These are phyloP conservation scores for Phocides pigmalion DNA, from an alignment of 1,140 invertebrate genomes.

Conservation along the genomic window DNA sequence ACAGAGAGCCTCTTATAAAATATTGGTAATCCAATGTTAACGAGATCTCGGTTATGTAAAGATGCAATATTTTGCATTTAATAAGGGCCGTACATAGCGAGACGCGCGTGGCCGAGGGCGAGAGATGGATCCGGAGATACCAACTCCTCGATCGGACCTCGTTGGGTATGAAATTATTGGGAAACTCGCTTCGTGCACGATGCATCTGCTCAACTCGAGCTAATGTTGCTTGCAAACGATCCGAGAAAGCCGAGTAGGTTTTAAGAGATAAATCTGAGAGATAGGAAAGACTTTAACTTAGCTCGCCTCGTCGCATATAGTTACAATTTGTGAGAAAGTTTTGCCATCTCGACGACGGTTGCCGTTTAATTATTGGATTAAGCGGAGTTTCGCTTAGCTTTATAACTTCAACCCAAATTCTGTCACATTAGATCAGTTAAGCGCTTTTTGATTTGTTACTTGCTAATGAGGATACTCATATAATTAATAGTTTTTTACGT, in stretches of 20 bases:
- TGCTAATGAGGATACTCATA: not conserved
- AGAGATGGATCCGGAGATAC: constrained; percentile 66
- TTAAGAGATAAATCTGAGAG: constrained; percentile 72
- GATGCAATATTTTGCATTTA: constrained; percentile 79
- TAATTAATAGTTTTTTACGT: too few species aligned
- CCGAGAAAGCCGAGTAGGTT: constrained; percentile 65
- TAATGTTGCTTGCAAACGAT: constrained; percentile 68
- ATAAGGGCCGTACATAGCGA: constrained; percentile 66
- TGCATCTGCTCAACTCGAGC: constrained; percentile 66
- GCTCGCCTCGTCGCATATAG: constrained; percentile 53
- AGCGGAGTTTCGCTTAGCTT: constrained; percentile 14
- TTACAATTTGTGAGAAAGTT: constrained; percentile 43
- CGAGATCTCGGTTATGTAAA: constrained; percentile 71
- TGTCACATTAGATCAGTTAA: not conserved
- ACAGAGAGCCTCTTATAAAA: constrained; percentile 43
- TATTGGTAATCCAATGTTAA: constrained; percentile 71
- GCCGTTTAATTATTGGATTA: constrained; percentile 38
- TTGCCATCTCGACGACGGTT: constrained; percentile 39
- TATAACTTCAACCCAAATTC: constrained; percentile 13
- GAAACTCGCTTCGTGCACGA: constrained; percentile 73
- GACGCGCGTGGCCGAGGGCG: constrained; percentile 66
- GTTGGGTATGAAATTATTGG: constrained; percentile 76
- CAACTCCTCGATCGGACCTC: constrained; percentile 57
- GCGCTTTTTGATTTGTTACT: not conserved
- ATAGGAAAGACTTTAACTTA: constrained; percentile 58